These are phyloP conservation scores for Tiphia femorata DNA, from an alignment of 2,888 invertebrate species.

Conservation along the genomic window DNA sequence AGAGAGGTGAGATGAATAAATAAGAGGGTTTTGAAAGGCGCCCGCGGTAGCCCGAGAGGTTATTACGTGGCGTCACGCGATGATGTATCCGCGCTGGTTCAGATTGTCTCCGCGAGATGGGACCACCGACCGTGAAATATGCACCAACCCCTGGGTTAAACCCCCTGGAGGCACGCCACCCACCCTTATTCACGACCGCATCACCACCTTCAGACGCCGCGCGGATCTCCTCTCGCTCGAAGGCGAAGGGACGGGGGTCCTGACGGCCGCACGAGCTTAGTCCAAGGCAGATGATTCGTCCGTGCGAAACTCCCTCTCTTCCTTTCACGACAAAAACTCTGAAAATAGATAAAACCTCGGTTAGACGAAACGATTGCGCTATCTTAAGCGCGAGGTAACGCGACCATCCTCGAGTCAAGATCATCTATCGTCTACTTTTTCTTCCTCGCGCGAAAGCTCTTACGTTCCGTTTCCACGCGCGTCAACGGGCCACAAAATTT, in stretches of 20 bases:
- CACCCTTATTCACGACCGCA: conserved; percentile 58
- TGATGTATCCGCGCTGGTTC: conserved; percentile 68
- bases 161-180: conserved; percentile 53
- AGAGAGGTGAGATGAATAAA: conserved; percentile 66
- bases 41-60: conserved; percentile 58
- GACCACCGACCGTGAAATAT: conserved; percentile 69
- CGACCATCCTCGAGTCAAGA: no score
- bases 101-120: conserved; percentile 69
- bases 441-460: no score
- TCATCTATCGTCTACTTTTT: no score
- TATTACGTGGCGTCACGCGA: conserved; percentile 68
- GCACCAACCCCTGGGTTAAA: conserved; percentile 63
- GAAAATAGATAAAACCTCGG: no score
- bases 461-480: no score
- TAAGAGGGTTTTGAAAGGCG: conserved; percentile 66
- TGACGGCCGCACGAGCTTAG: background rate
- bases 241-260: background rate
- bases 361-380: no score
- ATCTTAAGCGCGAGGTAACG: no score
- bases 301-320: no score
- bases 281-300: no score
- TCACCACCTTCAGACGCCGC: conserved; percentile 58
- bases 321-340: no score
- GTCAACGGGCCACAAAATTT: no score
- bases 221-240: background rate